Evolutionary conservation across 2,888 invertebrate genomes (phyloP).

Genomic region (Caenorhabditis imperialis): DNA sequence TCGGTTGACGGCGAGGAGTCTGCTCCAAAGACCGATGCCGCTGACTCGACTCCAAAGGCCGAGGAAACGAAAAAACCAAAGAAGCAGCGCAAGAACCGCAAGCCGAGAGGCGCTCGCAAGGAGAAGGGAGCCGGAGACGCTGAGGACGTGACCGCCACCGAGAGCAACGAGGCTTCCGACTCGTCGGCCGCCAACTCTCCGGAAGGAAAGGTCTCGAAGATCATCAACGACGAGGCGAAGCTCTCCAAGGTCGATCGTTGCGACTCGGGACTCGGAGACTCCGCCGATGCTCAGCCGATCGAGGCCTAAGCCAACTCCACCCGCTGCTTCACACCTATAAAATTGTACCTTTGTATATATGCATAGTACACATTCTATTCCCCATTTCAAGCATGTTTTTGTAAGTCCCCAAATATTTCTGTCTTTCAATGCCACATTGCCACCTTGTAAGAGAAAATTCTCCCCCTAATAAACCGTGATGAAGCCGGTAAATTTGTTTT

Average conservation of each 20-base stretch:
- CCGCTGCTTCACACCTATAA: too few relatives aligned
- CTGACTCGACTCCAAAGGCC: neutral
- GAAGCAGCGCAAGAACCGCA: conserved; percentile 47
- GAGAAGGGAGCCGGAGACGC: conserved; percentile 29
- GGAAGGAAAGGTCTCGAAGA: conserved; percentile 37
- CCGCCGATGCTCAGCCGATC: too few relatives aligned
- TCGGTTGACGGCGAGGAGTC: conserved; percentile 27
- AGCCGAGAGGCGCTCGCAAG: conserved; percentile 8
- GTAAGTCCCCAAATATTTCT: too few relatives aligned
- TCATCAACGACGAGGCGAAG: conserved; percentile 27
- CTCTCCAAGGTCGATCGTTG: conserved; percentile 40
- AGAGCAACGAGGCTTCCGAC: conserved; percentile 6
- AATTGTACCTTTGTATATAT: too few relatives aligned
- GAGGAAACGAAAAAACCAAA: conserved; percentile 40
- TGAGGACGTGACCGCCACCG: conserved; percentile 8
- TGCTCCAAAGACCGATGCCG: neutral
- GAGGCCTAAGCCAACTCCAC: too few relatives aligned
- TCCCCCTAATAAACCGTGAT: too few relatives aligned
- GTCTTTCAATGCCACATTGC: too few relatives aligned
- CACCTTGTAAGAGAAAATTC: too few relatives aligned
- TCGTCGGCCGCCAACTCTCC: conserved; percentile 1
- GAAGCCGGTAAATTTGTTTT: too few relatives aligned
- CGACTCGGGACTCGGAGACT: too few relatives aligned
- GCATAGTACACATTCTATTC: too few relatives aligned
- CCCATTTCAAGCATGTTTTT: too few relatives aligned